Percentiles rank a stretch among this genome's conserved stretches.
Conservation (phyloP, 2,797 vertebrate genomes). For the Trachurus trachurus region DNA sequence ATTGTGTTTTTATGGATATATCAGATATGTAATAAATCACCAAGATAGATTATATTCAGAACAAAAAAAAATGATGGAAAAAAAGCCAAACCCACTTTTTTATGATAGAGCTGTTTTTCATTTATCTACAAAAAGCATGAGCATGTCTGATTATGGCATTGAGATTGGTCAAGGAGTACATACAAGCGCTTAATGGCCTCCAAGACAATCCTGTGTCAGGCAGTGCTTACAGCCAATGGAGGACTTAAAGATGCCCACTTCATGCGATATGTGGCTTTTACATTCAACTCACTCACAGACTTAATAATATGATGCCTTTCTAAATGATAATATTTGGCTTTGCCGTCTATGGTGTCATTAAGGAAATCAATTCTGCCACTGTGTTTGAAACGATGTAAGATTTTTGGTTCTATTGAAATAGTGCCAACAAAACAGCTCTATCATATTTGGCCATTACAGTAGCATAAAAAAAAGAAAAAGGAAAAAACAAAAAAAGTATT, state of each 20-base stretch:
- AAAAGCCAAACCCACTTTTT: slow-evolving; percentile 47
- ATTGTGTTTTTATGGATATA: slow-evolving; percentile 31
- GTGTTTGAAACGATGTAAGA: slow-evolving; percentile 9
- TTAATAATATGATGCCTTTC: slow-evolving; percentile 30
- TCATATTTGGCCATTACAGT: slow-evolving; percentile 71
- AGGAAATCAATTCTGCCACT: slow-evolving; percentile 25
- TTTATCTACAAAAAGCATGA: slow-evolving; percentile 29
- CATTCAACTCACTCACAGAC: slow-evolving; percentile 39
- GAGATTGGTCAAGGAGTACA: slow-evolving; percentile 77
- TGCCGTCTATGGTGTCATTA: slow-evolving; percentile 10
- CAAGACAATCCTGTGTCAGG: slow-evolving; percentile 80
- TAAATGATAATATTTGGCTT: slow-evolving; percentile 30
- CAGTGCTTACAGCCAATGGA: slow-evolving; percentile 83
- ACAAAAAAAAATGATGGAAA: neutral
- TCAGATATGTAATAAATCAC: slow-evolving; percentile 41
- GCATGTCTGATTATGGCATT: slow-evolving; percentile 62
- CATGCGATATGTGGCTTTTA: slow-evolving; percentile 81
- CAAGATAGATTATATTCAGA: slow-evolving; percentile 13
- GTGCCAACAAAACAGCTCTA: slow-evolving; percentile 79
- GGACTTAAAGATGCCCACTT: slow-evolving; percentile 81
- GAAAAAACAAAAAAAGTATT: neutral
- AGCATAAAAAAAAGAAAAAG: neutral
- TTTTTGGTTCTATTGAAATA: slow-evolving; percentile 35
- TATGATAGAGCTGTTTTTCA: slow-evolving; percentile 83
- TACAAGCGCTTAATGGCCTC: slow-evolving; percentile 62